A percentile compares a stretch with the other conserved stretches of the same genome.
phyloP scores from a whole-genome alignment of 1,140 invertebrate species.

The Neotoxoptera formosana region DNA sequence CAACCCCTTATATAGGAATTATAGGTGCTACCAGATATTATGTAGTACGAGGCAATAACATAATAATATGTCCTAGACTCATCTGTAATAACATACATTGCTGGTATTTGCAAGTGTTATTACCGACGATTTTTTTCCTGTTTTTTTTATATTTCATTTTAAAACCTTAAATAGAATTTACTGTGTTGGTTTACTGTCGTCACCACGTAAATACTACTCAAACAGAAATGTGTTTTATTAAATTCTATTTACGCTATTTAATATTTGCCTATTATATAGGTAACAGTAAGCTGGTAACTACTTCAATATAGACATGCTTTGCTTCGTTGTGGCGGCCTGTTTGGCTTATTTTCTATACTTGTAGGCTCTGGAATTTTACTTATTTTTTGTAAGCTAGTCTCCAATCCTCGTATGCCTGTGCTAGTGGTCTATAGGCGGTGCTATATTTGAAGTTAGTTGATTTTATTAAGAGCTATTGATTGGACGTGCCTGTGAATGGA shows the following conservation, averaged over 20 bases:
- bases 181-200: background rate
- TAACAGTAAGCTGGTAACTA: too few species aligned
- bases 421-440: too few species aligned
- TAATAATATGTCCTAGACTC: background rate
- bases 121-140: background rate
- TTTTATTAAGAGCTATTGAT: background rate
- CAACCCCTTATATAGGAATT: too few species aligned
- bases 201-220: background rate
- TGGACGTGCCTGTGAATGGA: background rate
- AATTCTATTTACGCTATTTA: background rate
- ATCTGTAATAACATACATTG: background rate
- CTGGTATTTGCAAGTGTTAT: background rate
- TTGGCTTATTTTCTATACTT: too few species aligned
- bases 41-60: background rate
- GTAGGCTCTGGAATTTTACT: too few species aligned
- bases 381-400: too few species aligned
- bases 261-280: too few species aligned
- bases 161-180: background rate
- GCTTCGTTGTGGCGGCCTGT: too few species aligned
- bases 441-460: background rate
- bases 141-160: background rate
- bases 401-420: too few species aligned
- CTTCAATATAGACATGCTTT: too few species aligned
- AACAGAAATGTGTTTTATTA: background rate
- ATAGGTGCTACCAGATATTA: background rate